Percentiles rank a stretch among this genome's conserved stretches.
phyloP scores from a whole-genome alignment of 1,140 invertebrate species.

The Micrasema minimum region DNA sequence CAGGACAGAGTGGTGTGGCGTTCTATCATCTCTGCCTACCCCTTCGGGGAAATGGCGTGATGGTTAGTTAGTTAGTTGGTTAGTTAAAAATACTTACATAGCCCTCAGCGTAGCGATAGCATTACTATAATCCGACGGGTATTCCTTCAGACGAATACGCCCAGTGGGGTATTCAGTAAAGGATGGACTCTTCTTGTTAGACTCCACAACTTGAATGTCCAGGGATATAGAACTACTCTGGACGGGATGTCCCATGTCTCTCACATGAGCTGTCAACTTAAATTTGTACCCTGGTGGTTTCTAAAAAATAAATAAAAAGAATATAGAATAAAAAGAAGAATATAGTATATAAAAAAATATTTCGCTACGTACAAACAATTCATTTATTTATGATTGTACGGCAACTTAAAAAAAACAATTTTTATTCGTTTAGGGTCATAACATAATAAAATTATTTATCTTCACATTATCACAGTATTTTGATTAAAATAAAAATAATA shows the following conservation, averaged over 20 bases:
- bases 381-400: too few species aligned
- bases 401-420: too few species aligned
- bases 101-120: constrained; percentile 77
- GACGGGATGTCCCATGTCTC: constrained; percentile 76
- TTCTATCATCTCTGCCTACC: too few species aligned
- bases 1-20: too few species aligned
- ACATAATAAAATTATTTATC: too few species aligned
- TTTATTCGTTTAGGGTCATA: too few species aligned
- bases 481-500: too few species aligned
- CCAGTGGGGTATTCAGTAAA: constrained; percentile 71
- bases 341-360: too few species aligned
- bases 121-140: constrained; percentile 74
- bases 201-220: constrained; percentile 85
- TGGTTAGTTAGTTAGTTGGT: too few species aligned
- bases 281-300: constrained; percentile 76
- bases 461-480: too few species aligned
- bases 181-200: constrained; percentile 86
- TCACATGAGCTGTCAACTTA: constrained; percentile 77
- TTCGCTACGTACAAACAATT: too few species aligned
- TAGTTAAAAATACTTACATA: constrained; percentile 71
- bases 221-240: constrained; percentile 77
- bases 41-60: too few species aligned
- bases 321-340: not conserved
- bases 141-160: constrained; percentile 77
- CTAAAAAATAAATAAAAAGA: constrained; percentile 66